A percentile compares a stretch with the other conserved stretches of the same genome.
phyloP scores from a whole-genome alignment of 2,113 vertebrate genomes.

The Phocoena phocoena region DNA sequence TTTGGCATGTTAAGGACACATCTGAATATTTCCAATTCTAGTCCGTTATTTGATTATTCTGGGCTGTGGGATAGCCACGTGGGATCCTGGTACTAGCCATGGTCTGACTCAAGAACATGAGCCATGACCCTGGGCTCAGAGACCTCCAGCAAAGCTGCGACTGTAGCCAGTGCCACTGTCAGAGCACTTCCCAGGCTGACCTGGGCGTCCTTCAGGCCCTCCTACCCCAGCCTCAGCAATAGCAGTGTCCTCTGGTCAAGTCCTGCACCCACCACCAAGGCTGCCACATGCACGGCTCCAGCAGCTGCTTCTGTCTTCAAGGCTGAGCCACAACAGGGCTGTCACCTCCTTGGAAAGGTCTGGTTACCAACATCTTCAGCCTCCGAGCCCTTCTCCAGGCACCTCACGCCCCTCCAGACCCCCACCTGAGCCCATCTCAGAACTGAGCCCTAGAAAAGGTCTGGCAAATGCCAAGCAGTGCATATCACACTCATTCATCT shows the following conservation, averaged over 20 bases:
- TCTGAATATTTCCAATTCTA: neutral
- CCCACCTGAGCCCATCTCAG: neutral
- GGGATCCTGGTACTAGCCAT: fast-evolving
- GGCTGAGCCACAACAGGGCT: neutral
- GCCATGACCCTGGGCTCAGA: neutral
- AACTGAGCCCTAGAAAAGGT: neutral
- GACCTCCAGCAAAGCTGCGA: neutral
- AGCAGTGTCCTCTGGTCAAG: neutral
- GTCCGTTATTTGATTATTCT: neutral
- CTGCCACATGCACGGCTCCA: neutral
- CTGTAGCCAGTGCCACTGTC: fast-evolving
- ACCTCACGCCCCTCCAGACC: neutral
- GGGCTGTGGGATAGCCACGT: neutral
- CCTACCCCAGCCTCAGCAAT: neutral
- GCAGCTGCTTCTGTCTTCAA: neutral
- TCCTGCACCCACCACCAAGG: fast-evolving
- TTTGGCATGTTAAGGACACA: neutral
- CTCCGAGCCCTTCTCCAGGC: neutral
- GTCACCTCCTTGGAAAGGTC: neutral
- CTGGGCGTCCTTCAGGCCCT: too few species aligned
- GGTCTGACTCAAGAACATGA: neutral
- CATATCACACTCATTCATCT: neutral
- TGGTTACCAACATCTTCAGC: neutral
- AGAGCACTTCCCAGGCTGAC: neutral
- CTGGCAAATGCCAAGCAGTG: neutral